Evolutionary conservation across 2,113 vertebrate species (phyloP).

Genomic region (Enhydra lutris): DNA sequence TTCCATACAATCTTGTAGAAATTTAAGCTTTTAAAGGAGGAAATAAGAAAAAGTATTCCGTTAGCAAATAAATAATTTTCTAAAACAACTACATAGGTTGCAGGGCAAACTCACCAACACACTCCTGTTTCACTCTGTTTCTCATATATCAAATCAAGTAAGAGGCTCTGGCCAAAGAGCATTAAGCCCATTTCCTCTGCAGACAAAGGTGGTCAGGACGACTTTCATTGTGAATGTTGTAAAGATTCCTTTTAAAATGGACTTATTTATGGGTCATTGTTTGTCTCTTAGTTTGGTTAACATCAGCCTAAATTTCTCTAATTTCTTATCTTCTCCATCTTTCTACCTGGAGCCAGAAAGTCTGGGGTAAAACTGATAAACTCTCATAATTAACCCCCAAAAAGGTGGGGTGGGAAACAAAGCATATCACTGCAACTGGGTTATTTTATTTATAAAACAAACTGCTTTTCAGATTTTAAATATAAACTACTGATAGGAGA

Average conservation of each 20-base stretch:
- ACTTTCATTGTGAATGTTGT: background rate
- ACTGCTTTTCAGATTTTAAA: constrained; percentile 1
- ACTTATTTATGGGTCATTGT: background rate
- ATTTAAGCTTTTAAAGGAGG: constrained; percentile 11
- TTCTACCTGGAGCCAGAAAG: background rate
- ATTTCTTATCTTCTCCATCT: constrained; percentile 28
- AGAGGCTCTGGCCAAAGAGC: background rate
- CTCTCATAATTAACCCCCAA: background rate
- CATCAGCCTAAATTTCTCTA: background rate
- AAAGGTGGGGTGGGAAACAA: background rate
- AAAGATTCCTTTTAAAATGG: constrained; percentile 38
- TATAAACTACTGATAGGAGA: background rate
- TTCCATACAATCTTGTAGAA: background rate
- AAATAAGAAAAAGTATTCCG: background rate
- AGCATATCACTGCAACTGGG: background rate
- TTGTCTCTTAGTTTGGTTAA: constrained; percentile 17
- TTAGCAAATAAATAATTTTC: background rate
- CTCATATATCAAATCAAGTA: background rate
- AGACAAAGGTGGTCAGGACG: background rate
- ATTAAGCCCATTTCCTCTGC: background rate
- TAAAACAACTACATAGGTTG: background rate
- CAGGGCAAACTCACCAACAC: background rate
- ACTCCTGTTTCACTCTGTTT: background rate
- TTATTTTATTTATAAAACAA: constrained; percentile 14
- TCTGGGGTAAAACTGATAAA: background rate